Base-by-base conservation (phyloP, 2,888 invertebrate species). In the Chymomyza procnemis region DNA sequence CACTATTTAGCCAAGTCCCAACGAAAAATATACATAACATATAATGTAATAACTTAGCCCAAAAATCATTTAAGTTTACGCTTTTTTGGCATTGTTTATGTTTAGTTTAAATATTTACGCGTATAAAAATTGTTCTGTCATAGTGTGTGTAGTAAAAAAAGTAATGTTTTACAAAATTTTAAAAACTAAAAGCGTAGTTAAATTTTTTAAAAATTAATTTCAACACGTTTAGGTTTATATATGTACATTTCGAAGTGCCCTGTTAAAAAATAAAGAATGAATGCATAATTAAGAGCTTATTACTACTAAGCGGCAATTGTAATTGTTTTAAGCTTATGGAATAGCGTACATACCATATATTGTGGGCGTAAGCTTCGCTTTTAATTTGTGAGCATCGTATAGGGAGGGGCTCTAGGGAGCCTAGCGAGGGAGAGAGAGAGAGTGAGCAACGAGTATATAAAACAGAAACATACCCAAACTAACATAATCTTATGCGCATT, bases 401-500 rank as follows among this genome's bases (percentile, higher is more conserved):
- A n/a, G n/a, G n/a, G n/a, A n/a, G n/a, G n/a, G n/a, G n/a, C n/a
- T n/a, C n/a, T n/a, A n/a, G n/a, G n/a, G n/a, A n/a, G n/a, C n/a
- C n/a, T n/a, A n/a, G n/a, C n/a, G n/a, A n/a, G n/a, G n/a, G n/a
- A n/a, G n/a, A n/a, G n/a, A n/a, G n/a, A n/a, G n/a, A n/a, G n/a
- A n/a, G n/a, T n/a, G 19, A 41, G 70, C 69, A 66, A 61, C 65
- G 67, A 64, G 61, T 34, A 64, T 73, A 74, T 66, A 69, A 64
- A 87, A 75, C 78, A 56, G 69, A 86, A 67, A 84, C 84, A 86
- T 87, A 87, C 88, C 88, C 82, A 55, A 87, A 71, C 65, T 69
- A 70, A 87, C 84, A 87, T 87, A 87, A 84, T 87, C 88, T 74
- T 74, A 77, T 79, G 71, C 72, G 88, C 87, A 86, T 85, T 85